phyloP scores from a whole-genome alignment of 2,888 invertebrate genomes.

The Neoscelio sp. region DNA sequence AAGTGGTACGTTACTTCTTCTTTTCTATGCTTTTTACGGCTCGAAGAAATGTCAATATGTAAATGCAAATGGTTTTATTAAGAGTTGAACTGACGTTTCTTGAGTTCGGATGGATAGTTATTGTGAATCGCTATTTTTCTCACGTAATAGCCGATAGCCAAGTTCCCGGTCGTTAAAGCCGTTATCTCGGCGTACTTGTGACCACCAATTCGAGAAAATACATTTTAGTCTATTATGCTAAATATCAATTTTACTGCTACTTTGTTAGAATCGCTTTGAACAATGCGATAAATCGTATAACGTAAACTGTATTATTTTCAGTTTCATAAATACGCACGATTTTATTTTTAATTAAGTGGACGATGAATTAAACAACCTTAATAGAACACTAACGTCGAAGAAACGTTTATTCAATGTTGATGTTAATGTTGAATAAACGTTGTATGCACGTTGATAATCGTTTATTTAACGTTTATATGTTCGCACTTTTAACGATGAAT shows the following conservation, averaged over 20 bases:
- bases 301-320: too few species aligned
- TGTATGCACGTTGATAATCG: too few species aligned
- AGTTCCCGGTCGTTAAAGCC: constrained; percentile 31
- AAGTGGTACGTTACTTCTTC: too few species aligned
- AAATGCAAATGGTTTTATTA: not conserved
- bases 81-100: constrained; percentile 4
- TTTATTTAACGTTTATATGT: too few species aligned
- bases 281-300: constrained; percentile 12
- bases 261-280: constrained; percentile 21
- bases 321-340: too few species aligned
- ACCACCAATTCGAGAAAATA: constrained; percentile 8
- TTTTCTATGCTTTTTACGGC: not conserved
- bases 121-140: constrained; percentile 28
- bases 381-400: too few species aligned
- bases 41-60: not conserved
- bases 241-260: constrained; percentile 23
- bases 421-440: too few species aligned
- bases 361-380: too few species aligned
- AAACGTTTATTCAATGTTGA: too few species aligned
- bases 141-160: constrained; percentile 43
- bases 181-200: constrained; percentile 28
- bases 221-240: constrained; percentile 32
- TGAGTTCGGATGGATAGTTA: constrained; percentile 7
- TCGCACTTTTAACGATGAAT: too few species aligned
- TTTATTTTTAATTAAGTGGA: constrained; percentile 9